Conservation (phyloP, 30 jellyfish, hydroid and myxozoan species). For the Nemopilema nomurai region DNA sequence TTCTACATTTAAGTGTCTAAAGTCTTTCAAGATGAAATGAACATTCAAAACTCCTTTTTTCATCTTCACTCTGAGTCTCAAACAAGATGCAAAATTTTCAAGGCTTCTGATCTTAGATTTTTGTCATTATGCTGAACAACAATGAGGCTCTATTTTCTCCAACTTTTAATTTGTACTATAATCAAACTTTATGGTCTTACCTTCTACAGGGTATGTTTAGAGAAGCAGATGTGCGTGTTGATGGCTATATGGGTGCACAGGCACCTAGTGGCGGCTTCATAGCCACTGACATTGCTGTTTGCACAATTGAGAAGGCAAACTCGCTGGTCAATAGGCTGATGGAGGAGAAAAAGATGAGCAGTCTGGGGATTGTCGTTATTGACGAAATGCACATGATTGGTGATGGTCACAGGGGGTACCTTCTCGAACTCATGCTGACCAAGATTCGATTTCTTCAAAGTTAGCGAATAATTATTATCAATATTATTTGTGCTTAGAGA, state of each 20-base stretch:
- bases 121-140: no score
- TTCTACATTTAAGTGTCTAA: no score
- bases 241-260: constrained; percentile 91
- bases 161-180: background rate
- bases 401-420: constrained; percentile 87
- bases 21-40: no score
- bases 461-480: constrained; percentile 1
- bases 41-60: no score
- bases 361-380: constrained; percentile 67
- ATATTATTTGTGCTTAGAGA: no score
- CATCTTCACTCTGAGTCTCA: no score
- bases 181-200: background rate
- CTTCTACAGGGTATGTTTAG: constrained; percentile 57
- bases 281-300: constrained; percentile 82
- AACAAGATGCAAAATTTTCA: no score
- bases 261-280: constrained; percentile 86
- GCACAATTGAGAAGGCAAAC: constrained; percentile 96
- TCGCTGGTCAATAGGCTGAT: constrained; percentile 81
- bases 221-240: constrained; percentile 79
- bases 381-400: constrained; percentile 98
- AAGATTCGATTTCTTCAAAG: constrained; percentile 73
- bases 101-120: no score
- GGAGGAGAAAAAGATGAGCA: constrained; percentile 77
- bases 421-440: constrained; percentile 78
- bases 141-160: background rate